Evolutionary conservation across 2,113 vertebrate genomes (phyloP).

Genomic region (Agelaius tricolor): DNA sequence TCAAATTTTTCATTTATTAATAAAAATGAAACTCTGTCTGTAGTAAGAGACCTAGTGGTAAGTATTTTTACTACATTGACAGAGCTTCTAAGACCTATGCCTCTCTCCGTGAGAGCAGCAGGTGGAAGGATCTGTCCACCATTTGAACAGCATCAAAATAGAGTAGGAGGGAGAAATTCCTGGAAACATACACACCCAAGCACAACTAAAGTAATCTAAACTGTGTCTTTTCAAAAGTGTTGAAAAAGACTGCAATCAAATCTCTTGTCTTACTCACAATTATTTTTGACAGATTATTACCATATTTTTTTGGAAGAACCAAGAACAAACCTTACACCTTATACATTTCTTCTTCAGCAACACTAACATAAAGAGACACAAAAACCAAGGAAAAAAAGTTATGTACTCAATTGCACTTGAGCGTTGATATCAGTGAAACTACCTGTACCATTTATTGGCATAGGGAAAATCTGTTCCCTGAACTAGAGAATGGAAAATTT

Average conservation of each 20-base stretch:
- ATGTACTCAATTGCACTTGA: not conserved
- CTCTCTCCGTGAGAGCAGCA: not conserved
- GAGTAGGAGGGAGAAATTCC: not conserved
- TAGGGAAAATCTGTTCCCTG: not conserved
- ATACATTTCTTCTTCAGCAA: not conserved
- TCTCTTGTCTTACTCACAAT: not conserved
- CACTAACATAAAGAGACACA: not conserved
- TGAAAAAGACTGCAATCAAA: not conserved
- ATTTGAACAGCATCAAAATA: not conserved
- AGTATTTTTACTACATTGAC: not conserved
- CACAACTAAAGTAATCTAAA: not conserved
- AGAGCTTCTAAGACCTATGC: not conserved
- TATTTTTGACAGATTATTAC: not conserved
- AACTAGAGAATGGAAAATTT: not conserved
- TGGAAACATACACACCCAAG: not conserved
- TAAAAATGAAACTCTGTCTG: not conserved
- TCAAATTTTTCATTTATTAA: not conserved
- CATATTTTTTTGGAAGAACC: not conserved
- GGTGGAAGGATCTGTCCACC: not conserved
- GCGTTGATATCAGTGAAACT: not conserved
- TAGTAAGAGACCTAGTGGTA: not conserved
- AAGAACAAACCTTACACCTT: not conserved
- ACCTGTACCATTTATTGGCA: not conserved
- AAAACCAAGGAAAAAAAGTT: not conserved
- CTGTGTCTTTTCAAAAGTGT: not conserved